Evolutionary conservation across 1,140 invertebrate species (phyloP).

Genomic region (Marisa cornuarietis): DNA sequence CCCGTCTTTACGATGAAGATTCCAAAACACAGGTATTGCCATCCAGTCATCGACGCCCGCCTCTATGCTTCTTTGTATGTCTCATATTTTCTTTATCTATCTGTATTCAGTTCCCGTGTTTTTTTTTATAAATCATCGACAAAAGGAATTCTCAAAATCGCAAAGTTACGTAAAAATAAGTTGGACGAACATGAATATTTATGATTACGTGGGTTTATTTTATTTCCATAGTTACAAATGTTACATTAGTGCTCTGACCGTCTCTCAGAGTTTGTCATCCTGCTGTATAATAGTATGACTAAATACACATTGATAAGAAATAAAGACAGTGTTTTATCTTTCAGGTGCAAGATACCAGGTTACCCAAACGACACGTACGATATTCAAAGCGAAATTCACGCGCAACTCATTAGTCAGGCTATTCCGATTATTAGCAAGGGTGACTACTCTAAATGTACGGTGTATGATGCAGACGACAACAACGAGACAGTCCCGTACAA

Average conservation of each 20-base stretch:
- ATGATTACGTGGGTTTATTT: too few species aligned
- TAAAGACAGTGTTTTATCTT: background rate
- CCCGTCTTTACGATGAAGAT: slow-evolving; percentile 26
- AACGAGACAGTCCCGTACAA: background rate
- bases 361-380: slow-evolving; percentile 43
- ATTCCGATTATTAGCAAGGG: slow-evolving; percentile 31
- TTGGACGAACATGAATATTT: too few species aligned
- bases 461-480: background rate
- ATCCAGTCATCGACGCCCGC: background rate
- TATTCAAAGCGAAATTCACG: slow-evolving; percentile 31
- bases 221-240: background rate
- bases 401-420: slow-evolving; percentile 31
- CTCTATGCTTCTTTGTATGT: too few species aligned
- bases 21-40: slow-evolving; percentile 23
- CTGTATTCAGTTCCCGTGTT: too few species aligned
- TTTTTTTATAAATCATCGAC: too few species aligned
- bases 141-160: too few species aligned
- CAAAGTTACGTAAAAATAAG: too few species aligned
- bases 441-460: slow-evolving; percentile 8
- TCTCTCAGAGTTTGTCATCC: background rate
- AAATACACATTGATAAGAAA: too few species aligned
- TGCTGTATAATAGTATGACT: background rate
- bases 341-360: slow-evolving; percentile 39
- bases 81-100: too few species aligned
- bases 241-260: background rate